A percentile compares a stretch with the other conserved stretches of the same genome.
Evolutionary conservation across 2,888 invertebrate species (phyloP).

Genomic region (Dicyrtoma fusca): DNA sequence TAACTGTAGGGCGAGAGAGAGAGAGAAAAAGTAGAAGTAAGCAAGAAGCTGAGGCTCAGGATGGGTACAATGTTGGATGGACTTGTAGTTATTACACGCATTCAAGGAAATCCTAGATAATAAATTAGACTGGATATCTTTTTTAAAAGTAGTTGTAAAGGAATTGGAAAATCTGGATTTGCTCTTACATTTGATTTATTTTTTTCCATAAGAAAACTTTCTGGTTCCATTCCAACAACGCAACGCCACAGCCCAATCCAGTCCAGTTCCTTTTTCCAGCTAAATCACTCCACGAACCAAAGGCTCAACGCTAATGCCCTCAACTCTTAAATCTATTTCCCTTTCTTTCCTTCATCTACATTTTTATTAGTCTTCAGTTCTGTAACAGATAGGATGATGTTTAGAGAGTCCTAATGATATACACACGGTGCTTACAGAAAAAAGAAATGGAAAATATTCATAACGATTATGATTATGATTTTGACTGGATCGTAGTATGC

Average conservation of each 20-base stretch:
- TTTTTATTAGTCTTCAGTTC: neutral
- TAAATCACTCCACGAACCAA: neutral
- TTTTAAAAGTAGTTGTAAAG: constrained; percentile 20
- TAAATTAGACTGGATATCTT: constrained; percentile 38
- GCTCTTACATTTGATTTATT: constrained; percentile 34
- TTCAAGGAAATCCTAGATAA: constrained; percentile 32
- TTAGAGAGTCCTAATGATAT: too few relatives aligned
- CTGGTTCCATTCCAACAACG: neutral
- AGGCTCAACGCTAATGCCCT: neutral
- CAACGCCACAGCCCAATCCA: neutral
- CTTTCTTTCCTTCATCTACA: neutral
- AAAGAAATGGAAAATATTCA: too few relatives aligned
- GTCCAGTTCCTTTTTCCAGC: neutral
- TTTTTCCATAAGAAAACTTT: constrained; percentile 24
- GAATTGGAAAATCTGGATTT: constrained; percentile 34
- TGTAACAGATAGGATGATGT: neutral
- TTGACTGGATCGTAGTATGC: too few relatives aligned
- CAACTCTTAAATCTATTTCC: neutral
- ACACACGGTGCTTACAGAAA: too few relatives aligned
- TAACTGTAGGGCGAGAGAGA: neutral
- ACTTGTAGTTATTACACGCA: neutral
- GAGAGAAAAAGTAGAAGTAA: neutral
- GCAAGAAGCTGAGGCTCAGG: neutral
- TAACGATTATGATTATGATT: too few relatives aligned
- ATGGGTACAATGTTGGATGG: neutral